phyloP scores from a whole-genome alignment of 2,113 vertebrate genomes.

The Chelonoidis abingdonii region DNA sequence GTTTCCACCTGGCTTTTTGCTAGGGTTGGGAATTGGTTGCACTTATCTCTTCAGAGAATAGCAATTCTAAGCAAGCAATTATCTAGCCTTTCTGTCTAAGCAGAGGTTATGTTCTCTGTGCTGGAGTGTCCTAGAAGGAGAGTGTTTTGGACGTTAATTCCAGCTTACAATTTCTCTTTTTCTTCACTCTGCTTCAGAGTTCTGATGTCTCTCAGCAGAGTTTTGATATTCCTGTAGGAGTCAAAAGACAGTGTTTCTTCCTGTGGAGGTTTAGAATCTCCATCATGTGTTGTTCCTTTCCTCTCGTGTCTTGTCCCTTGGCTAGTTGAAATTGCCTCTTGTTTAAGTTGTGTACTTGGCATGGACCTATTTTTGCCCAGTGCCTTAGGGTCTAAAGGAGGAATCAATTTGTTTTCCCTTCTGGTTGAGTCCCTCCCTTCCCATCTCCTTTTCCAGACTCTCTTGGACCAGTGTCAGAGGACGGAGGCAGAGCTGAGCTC shows the following conservation, averaged over 20 bases:
- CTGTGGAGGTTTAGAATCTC: background rate
- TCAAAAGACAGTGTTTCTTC: background rate
- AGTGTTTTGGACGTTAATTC: background rate
- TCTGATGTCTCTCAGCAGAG: background rate
- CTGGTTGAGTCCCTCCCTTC: background rate
- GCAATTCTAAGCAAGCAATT: background rate
- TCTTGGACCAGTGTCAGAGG: constrained; percentile 85
- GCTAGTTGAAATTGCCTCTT: background rate
- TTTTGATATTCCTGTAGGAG: background rate
- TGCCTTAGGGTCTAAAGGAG: background rate
- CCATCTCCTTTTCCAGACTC: constrained; percentile 75
- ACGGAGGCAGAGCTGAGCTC: constrained; percentile 84
- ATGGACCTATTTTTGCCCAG: background rate
- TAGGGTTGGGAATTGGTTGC: background rate
- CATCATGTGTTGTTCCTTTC: background rate
- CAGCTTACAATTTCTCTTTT: background rate
- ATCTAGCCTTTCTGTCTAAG: background rate
- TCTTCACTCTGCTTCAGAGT: background rate
- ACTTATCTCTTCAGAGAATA: background rate
- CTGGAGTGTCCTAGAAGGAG: background rate
- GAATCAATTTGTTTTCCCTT: background rate
- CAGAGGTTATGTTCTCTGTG: background rate
- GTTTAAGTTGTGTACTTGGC: background rate
- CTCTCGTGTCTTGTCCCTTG: background rate
- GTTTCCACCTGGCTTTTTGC: background rate